A percentile compares a stretch with the other conserved stretches of the same genome.
These are phyloP conservation scores for Tineola bisselliella DNA, from an alignment of 2,888 invertebrate genomes.

Conservation along the genomic window DNA sequence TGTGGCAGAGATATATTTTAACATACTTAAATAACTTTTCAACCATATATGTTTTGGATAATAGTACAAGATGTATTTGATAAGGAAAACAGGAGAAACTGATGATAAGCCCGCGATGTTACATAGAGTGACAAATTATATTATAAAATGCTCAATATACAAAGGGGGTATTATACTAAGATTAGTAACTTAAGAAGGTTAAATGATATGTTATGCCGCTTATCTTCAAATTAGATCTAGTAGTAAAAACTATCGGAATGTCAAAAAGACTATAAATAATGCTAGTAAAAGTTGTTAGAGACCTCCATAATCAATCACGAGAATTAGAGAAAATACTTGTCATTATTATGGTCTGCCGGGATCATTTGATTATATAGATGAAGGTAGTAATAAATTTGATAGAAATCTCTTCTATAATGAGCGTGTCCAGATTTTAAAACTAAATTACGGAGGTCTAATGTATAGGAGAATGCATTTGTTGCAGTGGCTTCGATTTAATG, in stretches of 20 bases:
- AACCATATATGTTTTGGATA: neutral
- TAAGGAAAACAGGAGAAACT: neutral
- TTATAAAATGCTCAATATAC: neutral
- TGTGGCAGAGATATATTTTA: neutral
- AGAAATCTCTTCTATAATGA: conserved; percentile 10
- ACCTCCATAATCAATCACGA: neutral
- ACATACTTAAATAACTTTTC: neutral
- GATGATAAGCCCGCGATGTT: neutral
- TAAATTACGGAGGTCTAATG: conserved; percentile 1
- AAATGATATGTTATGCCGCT: neutral
- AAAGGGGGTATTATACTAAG: neutral
- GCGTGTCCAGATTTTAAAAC: conserved; percentile 13
- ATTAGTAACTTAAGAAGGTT: conserved; percentile 3
- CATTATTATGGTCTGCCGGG: conserved; percentile 12
- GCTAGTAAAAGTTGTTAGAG: conserved; percentile 10
- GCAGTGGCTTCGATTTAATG: neutral
- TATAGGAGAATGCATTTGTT: neutral
- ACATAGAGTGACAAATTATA: neutral
- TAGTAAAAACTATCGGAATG: conserved; percentile 1
- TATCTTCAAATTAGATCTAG: conserved; percentile 4
- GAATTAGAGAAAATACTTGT: conserved; percentile 11
- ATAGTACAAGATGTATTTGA: neutral
- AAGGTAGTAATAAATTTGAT: conserved; percentile 13
- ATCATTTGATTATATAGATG: conserved; percentile 13
- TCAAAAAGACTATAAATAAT: conserved; percentile 10